phyloP scores from a whole-genome alignment of 2,797 vertebrate species.

The Lacerta agilis region DNA sequence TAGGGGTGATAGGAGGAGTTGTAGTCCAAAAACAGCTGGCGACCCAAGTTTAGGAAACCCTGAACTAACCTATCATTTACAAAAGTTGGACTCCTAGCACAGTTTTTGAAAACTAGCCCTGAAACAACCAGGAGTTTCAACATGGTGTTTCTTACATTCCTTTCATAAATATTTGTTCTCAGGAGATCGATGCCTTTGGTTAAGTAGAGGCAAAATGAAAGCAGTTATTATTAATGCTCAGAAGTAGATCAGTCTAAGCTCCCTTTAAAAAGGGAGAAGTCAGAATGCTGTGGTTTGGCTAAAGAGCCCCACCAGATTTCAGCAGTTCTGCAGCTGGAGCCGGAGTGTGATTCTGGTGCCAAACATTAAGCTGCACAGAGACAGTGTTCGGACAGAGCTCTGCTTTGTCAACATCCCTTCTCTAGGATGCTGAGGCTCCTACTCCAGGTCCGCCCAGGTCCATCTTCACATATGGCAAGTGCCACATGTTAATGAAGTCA shows the following conservation, averaged over 20 bases:
- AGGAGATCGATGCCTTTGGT: conserved; percentile 9
- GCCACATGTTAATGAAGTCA: conserved; percentile 74
- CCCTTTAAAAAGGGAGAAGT: conserved; percentile 56
- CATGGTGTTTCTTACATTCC: not conserved
- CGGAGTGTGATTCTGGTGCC: conserved; percentile 63
- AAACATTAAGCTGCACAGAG: conserved; percentile 73
- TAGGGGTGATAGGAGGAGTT: too few species aligned
- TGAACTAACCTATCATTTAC: not conserved
- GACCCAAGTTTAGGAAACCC: not conserved
- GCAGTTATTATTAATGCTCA: conserved; percentile 21
- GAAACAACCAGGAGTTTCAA: conserved; percentile 8
- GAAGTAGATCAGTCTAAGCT: conserved; percentile 36
- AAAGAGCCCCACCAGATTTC: conserved; percentile 42
- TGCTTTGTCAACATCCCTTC: conserved; percentile 65
- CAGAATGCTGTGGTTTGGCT: conserved; percentile 67
- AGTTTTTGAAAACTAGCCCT: not conserved
- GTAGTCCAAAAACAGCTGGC: too few species aligned
- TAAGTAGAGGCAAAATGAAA: not conserved
- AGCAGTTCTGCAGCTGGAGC: conserved; percentile 68
- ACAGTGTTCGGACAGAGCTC: conserved; percentile 62
- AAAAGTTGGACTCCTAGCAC: not conserved
- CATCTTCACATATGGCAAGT: conserved; percentile 53
- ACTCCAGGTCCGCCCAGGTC: conserved; percentile 59
- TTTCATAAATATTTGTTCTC: conserved; percentile 8
- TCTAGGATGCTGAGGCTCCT: conserved; percentile 53